Conservation (phyloP, 2,888 invertebrate species). For the Choristoneura rosaceana region DNA sequence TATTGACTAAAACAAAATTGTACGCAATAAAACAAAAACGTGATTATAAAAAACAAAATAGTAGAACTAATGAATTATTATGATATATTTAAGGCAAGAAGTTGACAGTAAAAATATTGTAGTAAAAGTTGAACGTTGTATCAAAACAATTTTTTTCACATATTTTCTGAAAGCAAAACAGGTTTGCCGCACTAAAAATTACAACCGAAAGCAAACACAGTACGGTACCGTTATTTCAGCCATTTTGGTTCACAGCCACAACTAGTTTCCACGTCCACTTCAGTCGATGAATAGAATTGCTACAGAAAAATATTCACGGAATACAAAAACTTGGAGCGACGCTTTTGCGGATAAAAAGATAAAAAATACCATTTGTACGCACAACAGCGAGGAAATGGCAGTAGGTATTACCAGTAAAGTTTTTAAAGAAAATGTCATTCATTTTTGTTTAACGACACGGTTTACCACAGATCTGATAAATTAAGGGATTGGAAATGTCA, state of each 20-base stretch:
- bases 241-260: slow-evolving; percentile 19
- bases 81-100: no score
- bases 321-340: slow-evolving; percentile 36
- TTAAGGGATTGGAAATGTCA: no score
- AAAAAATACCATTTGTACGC: slow-evolving; percentile 25
- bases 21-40: no score
- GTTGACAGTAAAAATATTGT: background rate
- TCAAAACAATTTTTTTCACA: background rate
- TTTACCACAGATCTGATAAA: no score
- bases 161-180: background rate
- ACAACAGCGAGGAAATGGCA: slow-evolving; percentile 7
- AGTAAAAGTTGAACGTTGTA: background rate
- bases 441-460: no score
- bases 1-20: no score
- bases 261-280: slow-evolving; percentile 30
- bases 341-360: slow-evolving; percentile 37
- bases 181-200: background rate
- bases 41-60: no score
- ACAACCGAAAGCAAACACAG: background rate
- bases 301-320: slow-evolving; percentile 38
- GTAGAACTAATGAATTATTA: no score
- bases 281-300: slow-evolving; percentile 38
- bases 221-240: background rate
- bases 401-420: background rate
- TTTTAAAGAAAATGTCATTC: no score